Conservation (phyloP, 2,797 vertebrate species). For the Dryobates pubescens region DNA sequence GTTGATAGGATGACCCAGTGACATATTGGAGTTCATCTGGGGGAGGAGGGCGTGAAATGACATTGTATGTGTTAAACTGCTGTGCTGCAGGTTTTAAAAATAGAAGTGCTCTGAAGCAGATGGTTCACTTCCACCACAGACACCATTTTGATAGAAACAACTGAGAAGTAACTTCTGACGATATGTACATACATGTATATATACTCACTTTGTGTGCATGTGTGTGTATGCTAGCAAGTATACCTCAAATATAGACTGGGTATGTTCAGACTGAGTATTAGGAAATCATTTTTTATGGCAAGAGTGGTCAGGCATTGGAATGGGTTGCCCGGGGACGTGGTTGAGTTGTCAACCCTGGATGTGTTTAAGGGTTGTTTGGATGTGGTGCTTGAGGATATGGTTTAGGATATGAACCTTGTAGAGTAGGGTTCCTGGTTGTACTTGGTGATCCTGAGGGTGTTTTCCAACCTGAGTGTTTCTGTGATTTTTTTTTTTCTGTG, state of each 20-base stretch:
- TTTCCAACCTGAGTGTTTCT: no score
- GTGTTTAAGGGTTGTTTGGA: no score
- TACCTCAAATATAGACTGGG: background rate
- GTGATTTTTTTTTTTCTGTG: no score
- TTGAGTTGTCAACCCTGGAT: no score
- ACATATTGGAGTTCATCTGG: slow-evolving; percentile 61
- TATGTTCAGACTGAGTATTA: no score
- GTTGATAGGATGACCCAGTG: slow-evolving; percentile 56
- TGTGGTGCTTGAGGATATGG: no score
- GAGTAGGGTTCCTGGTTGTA: no score
- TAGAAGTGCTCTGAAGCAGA: slow-evolving; percentile 57
- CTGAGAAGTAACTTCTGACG: slow-evolving; percentile 42
- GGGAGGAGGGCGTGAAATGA: slow-evolving; percentile 36
- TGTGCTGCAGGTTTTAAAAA: slow-evolving; percentile 51
- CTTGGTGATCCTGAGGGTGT: no score
- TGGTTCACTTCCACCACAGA: slow-evolving; percentile 47
- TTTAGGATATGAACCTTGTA: no score
- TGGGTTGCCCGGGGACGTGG: no score
- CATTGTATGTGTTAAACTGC: slow-evolving; percentile 39
- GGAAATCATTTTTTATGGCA: no score
- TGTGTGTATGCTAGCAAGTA: background rate
- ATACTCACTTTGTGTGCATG: background rate
- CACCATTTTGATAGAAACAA: slow-evolving; percentile 53
- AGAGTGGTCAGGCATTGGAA: no score
- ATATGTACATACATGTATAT: slow-evolving; percentile 26